These are phyloP conservation scores for Chloroceryle aenea DNA, from an alignment of 2,113 vertebrate genomes.

Conservation along the genomic window DNA sequence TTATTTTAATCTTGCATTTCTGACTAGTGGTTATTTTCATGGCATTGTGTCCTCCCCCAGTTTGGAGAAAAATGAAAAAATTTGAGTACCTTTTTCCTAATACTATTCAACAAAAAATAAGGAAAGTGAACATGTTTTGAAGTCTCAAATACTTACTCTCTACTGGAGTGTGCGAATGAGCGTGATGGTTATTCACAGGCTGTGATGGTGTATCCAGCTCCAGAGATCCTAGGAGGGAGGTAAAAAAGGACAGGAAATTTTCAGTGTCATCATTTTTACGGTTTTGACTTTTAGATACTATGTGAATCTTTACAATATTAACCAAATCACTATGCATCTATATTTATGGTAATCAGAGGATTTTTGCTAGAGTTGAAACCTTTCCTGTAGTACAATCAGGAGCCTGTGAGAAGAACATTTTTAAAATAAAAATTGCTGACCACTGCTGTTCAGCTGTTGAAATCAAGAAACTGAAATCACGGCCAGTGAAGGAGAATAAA, in stretches of 20 bases:
- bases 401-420: background rate
- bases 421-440: background rate
- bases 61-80: background rate
- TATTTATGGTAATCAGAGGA: background rate
- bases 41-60: background rate
- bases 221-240: constrained; percentile 83
- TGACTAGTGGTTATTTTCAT: background rate
- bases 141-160: constrained; percentile 88
- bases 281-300: background rate
- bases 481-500: background rate
- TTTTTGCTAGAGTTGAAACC: background rate
- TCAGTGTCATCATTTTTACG: background rate
- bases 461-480: background rate
- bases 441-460: background rate
- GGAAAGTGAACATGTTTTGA: background rate
- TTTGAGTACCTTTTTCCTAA: background rate
- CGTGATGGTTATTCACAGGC: constrained; percentile 97
- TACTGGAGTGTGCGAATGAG: constrained; percentile 90
- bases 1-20: background rate
- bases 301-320: background rate
- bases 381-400: background rate
- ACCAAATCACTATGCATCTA: background rate
- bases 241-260: background rate
- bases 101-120: background rate
- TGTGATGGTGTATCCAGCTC: constrained; percentile 98